These are phyloP conservation scores for Rhinophrynus dorsalis DNA, from an alignment of 2,797 vertebrate species.

Conservation along the genomic window DNA sequence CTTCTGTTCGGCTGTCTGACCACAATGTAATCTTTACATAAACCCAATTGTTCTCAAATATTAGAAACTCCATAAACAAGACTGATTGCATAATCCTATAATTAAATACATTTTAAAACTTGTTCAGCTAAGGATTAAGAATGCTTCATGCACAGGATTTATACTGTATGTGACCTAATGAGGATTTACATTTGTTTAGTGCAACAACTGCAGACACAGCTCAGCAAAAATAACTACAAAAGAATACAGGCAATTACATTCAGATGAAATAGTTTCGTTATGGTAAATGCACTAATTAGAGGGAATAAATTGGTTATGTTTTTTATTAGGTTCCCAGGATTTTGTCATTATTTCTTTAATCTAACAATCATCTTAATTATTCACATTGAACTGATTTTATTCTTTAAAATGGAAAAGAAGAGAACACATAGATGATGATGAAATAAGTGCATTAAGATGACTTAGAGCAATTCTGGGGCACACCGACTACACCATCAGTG, in stretches of 20 bases:
- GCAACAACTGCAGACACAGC: neutral
- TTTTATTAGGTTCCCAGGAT: neutral
- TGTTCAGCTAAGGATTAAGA: constrained; percentile 9
- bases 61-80: neutral
- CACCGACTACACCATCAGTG: too few species aligned
- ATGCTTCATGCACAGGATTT: neutral
- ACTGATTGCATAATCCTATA: neutral
- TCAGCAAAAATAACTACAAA: constrained; percentile 17
- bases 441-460: neutral
- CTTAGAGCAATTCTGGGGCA: neutral
- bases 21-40: neutral
- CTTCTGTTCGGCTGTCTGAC: neutral
- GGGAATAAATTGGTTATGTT: neutral
- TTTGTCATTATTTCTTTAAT: neutral
- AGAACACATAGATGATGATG: too few species aligned
- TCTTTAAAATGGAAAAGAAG: neutral
- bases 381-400: neutral
- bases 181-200: neutral
- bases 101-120: neutral
- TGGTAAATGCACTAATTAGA: constrained; percentile 11
- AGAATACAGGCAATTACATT: neutral
- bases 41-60: neutral
- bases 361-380: neutral
- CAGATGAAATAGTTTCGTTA: neutral
- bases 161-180: neutral